Evolutionary conservation across 2,888 invertebrate genomes (phyloP), one percentile per base, ranked within the genome.

Genomic region (Ochropleura leucogaster): DNA sequence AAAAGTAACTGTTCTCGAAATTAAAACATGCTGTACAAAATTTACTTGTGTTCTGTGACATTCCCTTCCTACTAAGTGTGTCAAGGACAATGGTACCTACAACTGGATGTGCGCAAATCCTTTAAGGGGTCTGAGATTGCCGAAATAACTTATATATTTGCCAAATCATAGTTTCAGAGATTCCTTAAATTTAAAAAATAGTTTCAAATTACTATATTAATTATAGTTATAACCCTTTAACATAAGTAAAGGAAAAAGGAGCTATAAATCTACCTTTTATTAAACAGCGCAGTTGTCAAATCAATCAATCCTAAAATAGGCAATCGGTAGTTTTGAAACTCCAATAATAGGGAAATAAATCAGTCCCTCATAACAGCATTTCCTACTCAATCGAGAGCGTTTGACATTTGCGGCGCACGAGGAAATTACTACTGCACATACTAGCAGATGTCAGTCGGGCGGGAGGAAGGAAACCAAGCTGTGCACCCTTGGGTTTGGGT

Each of bases 391-490:
- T 80, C 72, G 74, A 85, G 85, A 88, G 88, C 88, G 87, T 92
- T 92, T 93, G 94, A 94, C 94, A 92, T 94, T 94, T 92, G 87
- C 86, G 88, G 89, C 90, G 90, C 91, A 92, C 92, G 92, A 92
- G 92, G 92, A 92, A 91, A 91, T 91, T 89, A 90, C 90, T 85
- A 88, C 87, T 82, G 85, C 82, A 80, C 84, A 72, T 76, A 85
- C 81, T 83, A 86, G 79, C 89, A 87, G 88, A 91, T 89, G 89
- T 91, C 85, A 82, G 79, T 70, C 77, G 85, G 53, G 68, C 77
- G 76, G 79, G 89, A 79, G 83, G 84, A 85, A 78, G 86, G 74
- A 90, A 90, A 90, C 78, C 75, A 77, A 87, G 84, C 89, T 89
- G 80, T 92, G 81, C 64, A 85, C 86, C 85, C 80, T 79, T 60